Evolutionary conservation across 2,797 vertebrate genomes (phyloP), one percentile per base, ranked within the genome.

Genomic region (Myotis vivesi): DNA sequence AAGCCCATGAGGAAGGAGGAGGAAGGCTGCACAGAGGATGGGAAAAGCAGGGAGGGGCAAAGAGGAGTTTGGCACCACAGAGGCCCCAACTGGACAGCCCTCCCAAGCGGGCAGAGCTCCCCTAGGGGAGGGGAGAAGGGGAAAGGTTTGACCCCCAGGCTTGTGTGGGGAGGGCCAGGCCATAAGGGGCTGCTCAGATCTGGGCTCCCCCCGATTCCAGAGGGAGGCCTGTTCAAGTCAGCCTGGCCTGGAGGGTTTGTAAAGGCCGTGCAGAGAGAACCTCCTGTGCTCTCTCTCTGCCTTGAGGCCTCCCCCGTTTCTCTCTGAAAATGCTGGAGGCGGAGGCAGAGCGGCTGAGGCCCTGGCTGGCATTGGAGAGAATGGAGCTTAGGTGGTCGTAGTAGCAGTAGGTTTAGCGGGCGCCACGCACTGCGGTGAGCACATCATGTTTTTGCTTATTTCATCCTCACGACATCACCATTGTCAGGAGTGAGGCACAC

Each of bases 401-500:
- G 66, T 5, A 69, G 72, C 41, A 55, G 41, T 0, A 36, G 51
- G 19, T 19, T 16, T 17, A 17, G 55, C 4, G 8, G 25, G 38
- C 11, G 2, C 4, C 13, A 5, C 0, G 6, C 28, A 12, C 23
- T 3, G 1, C 9, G 4, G 57, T 17, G 20, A 88, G 44, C 22
- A 41, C 38, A 53, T 62, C 8, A 0, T 10, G 55, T 25, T 12
- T 55, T 28, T 8, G 46, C 53, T 77, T 49, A 57, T 16, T 72
- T 51, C 15, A 22, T 38, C 53, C 59, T 75, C 41, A 1, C 1
- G 2, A n/a, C 28, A 0, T 64, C 44, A 6, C 44, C 28, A 0
- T 62, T 28, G 22, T 23, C 19, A 22, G 19, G 66, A 53, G 53
- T 6, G 22, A 59, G 59, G 75, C 10, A 19, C 41, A 51, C 41